Evolutionary conservation across 2,113 vertebrate species (phyloP).

Genomic region (Ceyx cyanopectus): DNA sequence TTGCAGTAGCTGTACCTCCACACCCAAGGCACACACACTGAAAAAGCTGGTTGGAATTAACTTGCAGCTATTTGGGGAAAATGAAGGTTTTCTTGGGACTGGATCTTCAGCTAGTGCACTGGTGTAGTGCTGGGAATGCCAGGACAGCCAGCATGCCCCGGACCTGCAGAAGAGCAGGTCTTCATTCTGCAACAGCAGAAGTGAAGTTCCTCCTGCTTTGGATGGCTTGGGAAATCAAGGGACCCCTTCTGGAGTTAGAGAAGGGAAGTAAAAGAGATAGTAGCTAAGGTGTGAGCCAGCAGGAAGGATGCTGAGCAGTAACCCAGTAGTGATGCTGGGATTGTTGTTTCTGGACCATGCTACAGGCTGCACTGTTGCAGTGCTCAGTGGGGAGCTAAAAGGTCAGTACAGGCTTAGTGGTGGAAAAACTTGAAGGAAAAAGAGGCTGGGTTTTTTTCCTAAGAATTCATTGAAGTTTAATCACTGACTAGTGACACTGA

Average conservation of each 20-base stretch:
- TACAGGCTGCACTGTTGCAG: accelerated
- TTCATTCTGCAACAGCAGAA: not conserved
- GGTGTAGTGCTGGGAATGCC: not conserved
- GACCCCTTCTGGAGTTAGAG: not conserved
- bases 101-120: not conserved
- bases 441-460: slow-evolving; percentile 17
- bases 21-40: not conserved
- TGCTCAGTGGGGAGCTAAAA: not conserved
- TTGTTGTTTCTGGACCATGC: accelerated
- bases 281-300: not conserved
- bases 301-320: not conserved
- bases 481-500: slow-evolving; percentile 40
- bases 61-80: not conserved
- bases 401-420: slow-evolving; percentile 7
- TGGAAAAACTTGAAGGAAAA: slow-evolving; percentile 65
- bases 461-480: not conserved
- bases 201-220: not conserved
- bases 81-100: not conserved
- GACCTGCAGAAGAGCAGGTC: not conserved
- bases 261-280: not conserved
- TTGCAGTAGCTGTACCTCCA: not conserved
- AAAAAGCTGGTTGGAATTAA: not conserved
- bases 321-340: not conserved
- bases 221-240: not conserved
- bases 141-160: not conserved